Percentiles rank a stretch among this genome's conserved stretches.
Evolutionary conservation across 2,888 invertebrate genomes (phyloP).

Genomic region (Acrobasis repandana): DNA sequence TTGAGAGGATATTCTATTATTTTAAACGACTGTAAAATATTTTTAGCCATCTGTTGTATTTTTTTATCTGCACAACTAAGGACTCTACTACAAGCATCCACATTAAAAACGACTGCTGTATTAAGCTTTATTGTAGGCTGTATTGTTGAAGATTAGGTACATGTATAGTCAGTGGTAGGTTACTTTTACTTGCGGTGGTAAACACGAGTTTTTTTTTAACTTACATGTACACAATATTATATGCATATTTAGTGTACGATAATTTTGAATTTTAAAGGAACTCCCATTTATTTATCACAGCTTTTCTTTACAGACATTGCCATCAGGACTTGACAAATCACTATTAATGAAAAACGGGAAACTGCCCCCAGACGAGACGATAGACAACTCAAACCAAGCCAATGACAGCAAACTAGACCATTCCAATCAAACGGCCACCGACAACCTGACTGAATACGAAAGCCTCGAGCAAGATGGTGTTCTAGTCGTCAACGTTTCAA

Average conservation of each 20-base stretch:
- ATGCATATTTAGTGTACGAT: neutral
- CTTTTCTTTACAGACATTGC: conserved; percentile 56
- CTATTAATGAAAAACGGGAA: conserved; percentile 71
- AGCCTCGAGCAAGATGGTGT: conserved; percentile 79
- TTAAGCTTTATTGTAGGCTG: no score
- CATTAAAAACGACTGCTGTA: no score
- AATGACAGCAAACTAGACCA: conserved; percentile 54
- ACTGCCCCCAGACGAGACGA: conserved; percentile 61
- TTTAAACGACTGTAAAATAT: no score
- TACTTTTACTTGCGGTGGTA: no score
- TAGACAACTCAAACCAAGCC: conserved; percentile 48
- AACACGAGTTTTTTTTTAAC: no score
- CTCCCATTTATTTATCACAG: conserved; percentile 24
- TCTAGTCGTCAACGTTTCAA: conserved; percentile 73
- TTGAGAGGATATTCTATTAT: no score
- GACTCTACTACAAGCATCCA: no score
- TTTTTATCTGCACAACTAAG: no score
- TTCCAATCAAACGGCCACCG: conserved; percentile 58
- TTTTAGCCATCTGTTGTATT: no score
- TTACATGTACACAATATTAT: no score
- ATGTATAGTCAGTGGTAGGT: no score
- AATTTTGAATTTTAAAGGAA: neutral
- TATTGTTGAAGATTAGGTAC: no score
- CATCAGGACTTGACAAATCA: conserved; percentile 71
- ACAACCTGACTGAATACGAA: conserved; percentile 74